Conservation (phyloP, 2,797 vertebrate species). For the Artibeus jamaicensis region DNA sequence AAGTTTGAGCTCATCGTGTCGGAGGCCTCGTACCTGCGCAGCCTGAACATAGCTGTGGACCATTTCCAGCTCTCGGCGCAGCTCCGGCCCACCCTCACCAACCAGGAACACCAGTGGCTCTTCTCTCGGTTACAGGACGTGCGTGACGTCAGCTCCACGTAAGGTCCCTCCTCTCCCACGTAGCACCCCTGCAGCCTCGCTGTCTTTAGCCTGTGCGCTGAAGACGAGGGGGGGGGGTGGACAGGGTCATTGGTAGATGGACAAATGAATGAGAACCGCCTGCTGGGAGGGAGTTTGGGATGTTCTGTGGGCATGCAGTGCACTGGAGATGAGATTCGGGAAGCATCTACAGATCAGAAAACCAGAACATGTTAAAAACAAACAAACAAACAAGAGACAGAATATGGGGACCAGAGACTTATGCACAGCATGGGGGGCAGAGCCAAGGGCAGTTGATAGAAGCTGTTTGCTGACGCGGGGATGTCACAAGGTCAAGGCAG, state of each 20-base stretch:
- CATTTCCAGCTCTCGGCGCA: slow-evolving; percentile 91
- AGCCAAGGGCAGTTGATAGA: neutral
- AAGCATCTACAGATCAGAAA: neutral
- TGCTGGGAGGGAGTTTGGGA: neutral
- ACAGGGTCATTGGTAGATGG: neutral
- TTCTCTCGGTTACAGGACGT: slow-evolving; percentile 95
- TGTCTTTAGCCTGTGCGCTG: neutral
- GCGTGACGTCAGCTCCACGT: slow-evolving; percentile 92
- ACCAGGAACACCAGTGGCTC: slow-evolving; percentile 96
- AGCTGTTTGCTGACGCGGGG: too few species aligned
- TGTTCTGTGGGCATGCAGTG: neutral
- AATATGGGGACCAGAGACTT: neutral
- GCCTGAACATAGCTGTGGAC: slow-evolving; percentile 94
- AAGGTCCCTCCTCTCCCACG: slow-evolving; percentile 41
- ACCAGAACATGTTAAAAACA: neutral
- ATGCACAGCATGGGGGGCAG: rapidly evolving
- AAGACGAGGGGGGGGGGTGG: too few species aligned
- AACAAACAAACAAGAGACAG: neutral
- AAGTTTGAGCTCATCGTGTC: slow-evolving; percentile 97
- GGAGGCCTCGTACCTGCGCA: slow-evolving; percentile 95
- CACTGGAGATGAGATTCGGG: neutral
- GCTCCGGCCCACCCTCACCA: slow-evolving; percentile 86
- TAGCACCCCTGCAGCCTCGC: rapidly evolving
- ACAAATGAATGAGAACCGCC: neutral
- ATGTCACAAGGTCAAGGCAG: neutral